These are phyloP conservation scores for Brevimyrus niger DNA, from an alignment of 2,113 vertebrate genomes.

Conservation along the genomic window DNA sequence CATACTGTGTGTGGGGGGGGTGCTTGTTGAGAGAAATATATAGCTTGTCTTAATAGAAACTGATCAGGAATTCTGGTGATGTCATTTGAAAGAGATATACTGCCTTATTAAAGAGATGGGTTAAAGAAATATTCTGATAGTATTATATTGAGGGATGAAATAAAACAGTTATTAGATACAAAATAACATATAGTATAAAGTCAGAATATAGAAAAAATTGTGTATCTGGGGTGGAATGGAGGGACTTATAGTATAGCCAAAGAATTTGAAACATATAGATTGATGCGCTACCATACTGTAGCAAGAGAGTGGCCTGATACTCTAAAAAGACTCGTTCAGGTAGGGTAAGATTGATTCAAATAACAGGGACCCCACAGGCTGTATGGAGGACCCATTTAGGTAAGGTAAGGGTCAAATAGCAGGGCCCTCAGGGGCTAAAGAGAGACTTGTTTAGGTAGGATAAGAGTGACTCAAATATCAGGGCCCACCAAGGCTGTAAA, in stretches of 20 bases:
- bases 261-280: neutral
- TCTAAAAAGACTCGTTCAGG: neutral
- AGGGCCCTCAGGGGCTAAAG: neutral
- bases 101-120: neutral
- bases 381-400: neutral
- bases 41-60: neutral
- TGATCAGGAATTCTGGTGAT: neutral
- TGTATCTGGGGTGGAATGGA: neutral
- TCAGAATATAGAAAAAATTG: neutral
- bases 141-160: neutral
- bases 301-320: neutral
- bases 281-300: neutral
- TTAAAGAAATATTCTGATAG: neutral
- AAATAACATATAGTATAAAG: neutral
- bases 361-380: neutral
- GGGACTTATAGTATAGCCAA: neutral
- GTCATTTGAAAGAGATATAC: neutral
- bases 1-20: neutral
- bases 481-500: neutral
- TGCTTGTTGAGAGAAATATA: neutral
- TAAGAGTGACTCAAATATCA: neutral
- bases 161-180: neutral
- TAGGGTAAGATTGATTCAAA: neutral
- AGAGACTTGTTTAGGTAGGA: neutral
- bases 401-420: neutral